Evolutionary conservation across 2,797 vertebrate species (phyloP).

Genomic region (Rhincodon typus): DNA sequence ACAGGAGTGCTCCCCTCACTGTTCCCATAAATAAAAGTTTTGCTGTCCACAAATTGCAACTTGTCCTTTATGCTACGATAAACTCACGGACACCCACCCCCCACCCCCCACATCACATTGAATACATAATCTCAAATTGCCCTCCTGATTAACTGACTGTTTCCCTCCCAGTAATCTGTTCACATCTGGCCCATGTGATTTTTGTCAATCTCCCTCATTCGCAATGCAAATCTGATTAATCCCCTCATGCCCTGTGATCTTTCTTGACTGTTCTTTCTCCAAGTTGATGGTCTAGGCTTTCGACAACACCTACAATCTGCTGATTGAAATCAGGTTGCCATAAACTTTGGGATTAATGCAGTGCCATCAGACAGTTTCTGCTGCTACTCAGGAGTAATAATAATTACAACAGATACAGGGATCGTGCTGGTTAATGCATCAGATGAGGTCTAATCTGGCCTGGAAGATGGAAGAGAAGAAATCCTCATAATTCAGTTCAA

Average conservation of each 20-base stretch:
- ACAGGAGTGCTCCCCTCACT: not conserved
- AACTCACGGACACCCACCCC: fast-evolving
- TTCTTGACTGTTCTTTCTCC: not conserved
- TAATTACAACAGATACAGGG: not conserved
- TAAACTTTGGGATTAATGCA: not conserved
- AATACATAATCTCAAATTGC: not conserved
- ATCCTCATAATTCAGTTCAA: not conserved
- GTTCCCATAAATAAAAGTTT: not conserved
- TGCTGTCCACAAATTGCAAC: too few species aligned
- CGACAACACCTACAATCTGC: too few species aligned
- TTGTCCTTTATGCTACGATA: too few species aligned
- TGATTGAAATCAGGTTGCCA: not conserved
- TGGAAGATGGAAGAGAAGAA: not conserved
- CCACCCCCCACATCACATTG: too few species aligned
- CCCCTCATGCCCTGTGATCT: not conserved
- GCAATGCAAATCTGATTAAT: too few species aligned
- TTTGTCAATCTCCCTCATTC: too few species aligned
- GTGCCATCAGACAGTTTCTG: not conserved
- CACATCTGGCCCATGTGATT: not conserved
- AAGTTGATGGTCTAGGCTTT: too few species aligned
- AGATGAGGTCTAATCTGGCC: not conserved
- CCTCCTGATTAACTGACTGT: not conserved
- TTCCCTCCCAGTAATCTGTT: not conserved
- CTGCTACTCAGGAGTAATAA: not conserved
- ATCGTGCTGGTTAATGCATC: not conserved